These are phyloP conservation scores for Xylota sylvarum DNA, from an alignment of 2,888 invertebrate genomes.

Conservation along the genomic window DNA sequence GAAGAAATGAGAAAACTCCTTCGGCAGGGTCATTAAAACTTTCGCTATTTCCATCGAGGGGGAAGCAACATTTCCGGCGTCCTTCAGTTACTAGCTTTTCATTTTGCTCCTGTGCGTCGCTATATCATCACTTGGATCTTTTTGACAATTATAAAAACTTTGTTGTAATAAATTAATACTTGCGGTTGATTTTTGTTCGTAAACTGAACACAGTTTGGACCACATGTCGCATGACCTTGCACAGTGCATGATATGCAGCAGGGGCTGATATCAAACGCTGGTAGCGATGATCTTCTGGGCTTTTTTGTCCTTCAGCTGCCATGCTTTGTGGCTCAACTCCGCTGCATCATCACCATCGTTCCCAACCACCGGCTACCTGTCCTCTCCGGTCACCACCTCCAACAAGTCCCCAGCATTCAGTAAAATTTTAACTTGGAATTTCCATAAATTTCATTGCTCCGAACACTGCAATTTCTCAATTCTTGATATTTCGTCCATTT, in stretches of 20 bases:
- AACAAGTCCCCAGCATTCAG: not conserved
- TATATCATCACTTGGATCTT: not conserved
- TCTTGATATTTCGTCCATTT: not conserved
- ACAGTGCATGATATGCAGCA: too few relatives aligned
- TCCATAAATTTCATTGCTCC: not conserved
- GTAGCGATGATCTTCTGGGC: not conserved
- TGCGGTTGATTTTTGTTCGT: not conserved
- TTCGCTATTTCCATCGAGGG: too few relatives aligned
- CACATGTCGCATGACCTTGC: too few relatives aligned
- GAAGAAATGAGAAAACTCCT: not conserved
- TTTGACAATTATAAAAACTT: not conserved
- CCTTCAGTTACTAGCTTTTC: not conserved
- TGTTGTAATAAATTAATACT: not conserved
- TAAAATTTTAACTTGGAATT: too few relatives aligned
- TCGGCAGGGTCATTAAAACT: not conserved
- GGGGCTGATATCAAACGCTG: too few relatives aligned
- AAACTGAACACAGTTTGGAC: not conserved
- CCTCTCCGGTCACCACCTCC: not conserved
- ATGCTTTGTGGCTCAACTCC: not conserved
- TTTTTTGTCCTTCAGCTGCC: slow-evolving; percentile 1
- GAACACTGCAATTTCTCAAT: slow-evolving; percentile 1
- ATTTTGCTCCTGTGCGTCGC: not conserved
- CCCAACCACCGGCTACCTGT: not conserved
- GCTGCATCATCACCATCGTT: not conserved
- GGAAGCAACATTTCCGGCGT: too few relatives aligned